Evolutionary conservation across 1,140 invertebrate genomes (phyloP).

Genomic region (Daktulosphaira vitifoliae): DNA sequence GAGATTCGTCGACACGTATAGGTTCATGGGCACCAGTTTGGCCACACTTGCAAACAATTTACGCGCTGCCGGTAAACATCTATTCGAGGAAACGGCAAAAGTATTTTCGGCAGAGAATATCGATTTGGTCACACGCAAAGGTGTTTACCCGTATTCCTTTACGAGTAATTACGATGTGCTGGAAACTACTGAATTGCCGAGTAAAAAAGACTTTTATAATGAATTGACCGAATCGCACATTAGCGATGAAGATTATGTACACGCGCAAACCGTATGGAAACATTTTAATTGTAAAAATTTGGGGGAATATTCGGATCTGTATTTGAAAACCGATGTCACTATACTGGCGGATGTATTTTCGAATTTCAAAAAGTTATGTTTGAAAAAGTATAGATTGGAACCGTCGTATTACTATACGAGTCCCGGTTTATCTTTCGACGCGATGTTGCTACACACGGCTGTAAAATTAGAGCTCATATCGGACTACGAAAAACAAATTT

Average conservation of each 20-base stretch:
- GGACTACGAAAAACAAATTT: too few relatives aligned
- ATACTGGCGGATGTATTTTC: conserved; percentile 44
- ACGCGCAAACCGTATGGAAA: conserved; percentile 44
- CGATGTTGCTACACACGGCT: conserved; percentile 11
- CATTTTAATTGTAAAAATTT: conserved; percentile 42
- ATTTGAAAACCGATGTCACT: conserved; percentile 45
- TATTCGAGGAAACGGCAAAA: neutral
- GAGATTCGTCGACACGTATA: conserved; percentile 36
- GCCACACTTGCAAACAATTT: neutral
- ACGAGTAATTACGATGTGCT: conserved; percentile 39
- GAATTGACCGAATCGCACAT: too few relatives aligned
- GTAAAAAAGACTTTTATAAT: conserved; percentile 43
- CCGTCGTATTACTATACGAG: conserved; percentile 11
- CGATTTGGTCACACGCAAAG: too few relatives aligned
- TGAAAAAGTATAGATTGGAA: neutral
- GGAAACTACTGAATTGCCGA: conserved; percentile 40
- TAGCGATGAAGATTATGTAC: too few relatives aligned
- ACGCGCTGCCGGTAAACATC: neutral
- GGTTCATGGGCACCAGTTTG: conserved; percentile 34
- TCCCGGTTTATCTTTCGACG: too few relatives aligned
- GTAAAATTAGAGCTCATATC: neutral
- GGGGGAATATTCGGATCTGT: too few relatives aligned
- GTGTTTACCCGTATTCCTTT: too few relatives aligned
- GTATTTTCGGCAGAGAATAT: neutral
- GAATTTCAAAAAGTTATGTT: conserved; percentile 44